A percentile compares a stretch with the other conserved stretches of the same genome.
phyloP scores from a whole-genome alignment of 2,113 vertebrate species.

The Trematocara unimaculatum region DNA sequence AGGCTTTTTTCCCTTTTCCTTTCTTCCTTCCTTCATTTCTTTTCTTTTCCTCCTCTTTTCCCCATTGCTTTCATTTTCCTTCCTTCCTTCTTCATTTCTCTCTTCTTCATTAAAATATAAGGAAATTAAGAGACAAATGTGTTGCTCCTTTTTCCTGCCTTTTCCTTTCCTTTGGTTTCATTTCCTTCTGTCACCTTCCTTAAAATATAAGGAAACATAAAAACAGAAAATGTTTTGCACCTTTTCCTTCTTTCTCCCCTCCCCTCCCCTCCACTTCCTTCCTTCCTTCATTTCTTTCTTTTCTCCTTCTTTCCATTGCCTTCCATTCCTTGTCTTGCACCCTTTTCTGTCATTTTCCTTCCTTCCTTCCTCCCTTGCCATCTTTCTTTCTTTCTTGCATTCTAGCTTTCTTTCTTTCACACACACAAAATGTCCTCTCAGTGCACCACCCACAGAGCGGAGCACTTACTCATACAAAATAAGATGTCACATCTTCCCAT shows the following conservation, averaged over 20 bases:
- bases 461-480: slow-evolving; percentile 27
- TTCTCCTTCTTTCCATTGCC: neutral
- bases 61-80: neutral
- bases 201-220: neutral
- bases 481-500: slow-evolving; percentile 33
- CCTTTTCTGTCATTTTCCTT: neutral
- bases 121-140: neutral
- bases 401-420: neutral
- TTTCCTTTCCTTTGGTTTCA: neutral
- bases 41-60: neutral
- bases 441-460: neutral
- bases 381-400: neutral
- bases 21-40: neutral
- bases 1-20: neutral
- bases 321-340: neutral
- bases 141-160: neutral
- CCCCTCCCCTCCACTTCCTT: too few species aligned
- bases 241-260: neutral
- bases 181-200: neutral
- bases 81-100: neutral
- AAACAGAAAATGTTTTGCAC: neutral
- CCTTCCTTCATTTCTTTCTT: neutral
- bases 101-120: neutral
- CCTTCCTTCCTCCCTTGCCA: neutral
- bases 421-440: slow-evolving; percentile 8